A percentile compares a stretch with the other conserved stretches of the same genome.
phyloP scores from a whole-genome alignment of 2,113 vertebrate species.

The Chionomys nivalis region DNA sequence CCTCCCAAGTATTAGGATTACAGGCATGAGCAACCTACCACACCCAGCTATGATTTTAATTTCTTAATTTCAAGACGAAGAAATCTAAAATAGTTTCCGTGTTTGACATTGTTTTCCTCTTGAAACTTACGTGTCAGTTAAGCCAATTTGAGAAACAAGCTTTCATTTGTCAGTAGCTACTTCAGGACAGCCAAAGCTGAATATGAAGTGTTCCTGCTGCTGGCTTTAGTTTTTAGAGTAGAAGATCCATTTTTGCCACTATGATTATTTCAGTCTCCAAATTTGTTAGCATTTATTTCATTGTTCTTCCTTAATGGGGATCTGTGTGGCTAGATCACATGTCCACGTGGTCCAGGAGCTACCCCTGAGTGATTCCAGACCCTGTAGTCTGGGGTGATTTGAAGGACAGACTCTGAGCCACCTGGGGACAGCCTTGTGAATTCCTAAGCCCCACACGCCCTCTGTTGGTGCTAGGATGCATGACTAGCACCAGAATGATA shows the following conservation, averaged over 20 bases:
- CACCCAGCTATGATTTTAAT: not conserved
- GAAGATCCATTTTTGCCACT: not conserved
- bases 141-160: slow-evolving; percentile 23
- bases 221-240: slow-evolving; percentile 28
- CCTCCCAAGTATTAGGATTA: not conserved
- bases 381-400: not conserved
- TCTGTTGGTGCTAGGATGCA: slow-evolving; percentile 26
- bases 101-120: slow-evolving; percentile 38
- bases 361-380: not conserved
- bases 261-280: slow-evolving; percentile 45
- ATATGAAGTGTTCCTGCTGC: not conserved
- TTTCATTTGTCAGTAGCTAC: not conserved
- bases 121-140: slow-evolving; percentile 17
- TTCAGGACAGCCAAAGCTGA: not conserved
- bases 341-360: not conserved
- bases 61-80: slow-evolving; percentile 37
- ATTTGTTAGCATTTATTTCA: not conserved
- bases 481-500: not conserved
- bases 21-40: not conserved
- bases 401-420: not conserved
- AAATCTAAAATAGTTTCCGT: slow-evolving; percentile 31
- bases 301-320: not conserved
- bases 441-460: slow-evolving; percentile 4
- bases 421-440: not conserved
- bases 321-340: not conserved